Base-by-base conservation (phyloP, 2,797 vertebrate genomes). In the Sebastes oblongus region DNA sequence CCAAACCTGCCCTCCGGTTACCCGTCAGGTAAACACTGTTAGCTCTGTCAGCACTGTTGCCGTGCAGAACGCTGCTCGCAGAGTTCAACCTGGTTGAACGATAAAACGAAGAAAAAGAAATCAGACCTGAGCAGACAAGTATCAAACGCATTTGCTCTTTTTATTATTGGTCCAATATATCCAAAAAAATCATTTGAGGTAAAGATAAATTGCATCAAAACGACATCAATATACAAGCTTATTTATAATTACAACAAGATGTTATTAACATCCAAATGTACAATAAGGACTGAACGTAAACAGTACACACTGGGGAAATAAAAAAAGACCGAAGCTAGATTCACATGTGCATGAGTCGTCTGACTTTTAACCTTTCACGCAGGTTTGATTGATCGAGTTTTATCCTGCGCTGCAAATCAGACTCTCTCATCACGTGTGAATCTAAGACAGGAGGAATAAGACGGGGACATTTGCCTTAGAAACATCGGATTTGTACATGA, bases 81-180 rank as follows among this genome's bases (percentile, higher is more conserved):
- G 36, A 39, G 36, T 1, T 42, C 42, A 46, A 46, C 42, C 7
- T n/a, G 11, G 3, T 66, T 18, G 16, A 46, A 46, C 16, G 16
- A 3, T 46, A 3, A 46, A 46, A 42, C 39, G 16, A 27, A 46
- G 8, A 6, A 22, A 67, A 50, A 50, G 34, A 68, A 81, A 83
- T 29, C n/a, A 65, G 34, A 68, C 3, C 18, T 10, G 25, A 75
- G 22, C 68, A 72, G 24, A 69, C 72, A 67, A 32, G 73, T 80
- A 83, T 84, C 3, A 92, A 92, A 91, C 84, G 69, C 77, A 80
- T 80, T 88, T 22, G 32, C 83, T 78, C 6, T 85, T 79, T 92
- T 94, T 93, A 88, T 95, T 94, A 90, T 94, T 94, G 93, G 92
- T 95, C 92, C 90, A 88, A 90, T 94, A 95, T 95, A 93, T 94